Conservation (phyloP, 2,113 vertebrate species). For the Anhinga anhinga region DNA sequence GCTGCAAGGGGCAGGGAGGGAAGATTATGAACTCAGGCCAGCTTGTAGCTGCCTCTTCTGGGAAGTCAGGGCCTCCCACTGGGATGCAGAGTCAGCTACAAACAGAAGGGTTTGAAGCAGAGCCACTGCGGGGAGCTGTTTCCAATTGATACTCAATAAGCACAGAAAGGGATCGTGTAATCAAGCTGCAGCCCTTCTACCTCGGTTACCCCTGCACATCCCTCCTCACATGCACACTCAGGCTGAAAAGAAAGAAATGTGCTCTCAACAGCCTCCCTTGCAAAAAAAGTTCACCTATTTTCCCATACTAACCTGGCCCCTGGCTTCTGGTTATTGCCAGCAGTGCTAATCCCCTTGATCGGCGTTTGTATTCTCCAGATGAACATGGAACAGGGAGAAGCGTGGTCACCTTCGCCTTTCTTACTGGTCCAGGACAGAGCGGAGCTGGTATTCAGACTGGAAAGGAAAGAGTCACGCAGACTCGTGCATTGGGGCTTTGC, state of each 20-base stretch:
- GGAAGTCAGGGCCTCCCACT: background rate
- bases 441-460: background rate
- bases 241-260: background rate
- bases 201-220: background rate
- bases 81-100: background rate
- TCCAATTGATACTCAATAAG: background rate
- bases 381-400: background rate
- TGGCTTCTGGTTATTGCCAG: background rate
- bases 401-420: background rate
- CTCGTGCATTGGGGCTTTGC: accelerated
- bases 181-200: background rate
- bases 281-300: background rate
- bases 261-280: background rate
- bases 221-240: background rate
- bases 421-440: background rate
- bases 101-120: background rate
- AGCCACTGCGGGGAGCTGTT: constrained; percentile 16
- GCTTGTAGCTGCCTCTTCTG: background rate
- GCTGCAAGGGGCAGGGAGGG: background rate
- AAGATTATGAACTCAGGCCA: background rate
- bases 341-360: accelerated
- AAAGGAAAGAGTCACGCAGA: background rate
- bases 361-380: background rate
- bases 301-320: background rate
- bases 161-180: background rate